phyloP scores from a whole-genome alignment of 1,140 invertebrate genomes.

The Globodera ellingtonae region DNA sequence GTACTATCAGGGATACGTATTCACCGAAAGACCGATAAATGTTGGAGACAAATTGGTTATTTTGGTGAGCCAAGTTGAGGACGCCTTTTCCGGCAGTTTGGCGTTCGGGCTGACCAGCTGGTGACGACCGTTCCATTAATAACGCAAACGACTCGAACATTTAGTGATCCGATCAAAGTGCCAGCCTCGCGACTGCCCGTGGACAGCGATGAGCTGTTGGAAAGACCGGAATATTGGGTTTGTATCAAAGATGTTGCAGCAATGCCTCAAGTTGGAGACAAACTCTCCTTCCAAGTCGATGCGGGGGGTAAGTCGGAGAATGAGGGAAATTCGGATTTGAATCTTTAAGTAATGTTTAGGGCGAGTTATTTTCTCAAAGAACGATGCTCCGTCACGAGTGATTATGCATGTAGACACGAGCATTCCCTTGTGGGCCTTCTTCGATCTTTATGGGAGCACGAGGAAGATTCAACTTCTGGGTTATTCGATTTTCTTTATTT shows the following conservation, averaged over 20 bases:
- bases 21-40: constrained; percentile 47
- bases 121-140: constrained; percentile 71
- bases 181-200: constrained; percentile 78
- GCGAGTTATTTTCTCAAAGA: constrained; percentile 38
- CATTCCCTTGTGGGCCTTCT: constrained; percentile 85
- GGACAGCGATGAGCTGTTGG: constrained; percentile 85
- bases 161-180: constrained; percentile 22
- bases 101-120: constrained; percentile 90
- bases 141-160: not conserved
- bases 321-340: not conserved
- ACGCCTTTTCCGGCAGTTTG: constrained; percentile 81
- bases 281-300: constrained; percentile 33
- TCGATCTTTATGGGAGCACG: constrained; percentile 92
- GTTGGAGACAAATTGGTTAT: constrained; percentile 44
- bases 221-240: constrained; percentile 81
- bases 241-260: constrained; percentile 87
- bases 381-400: constrained; percentile 39
- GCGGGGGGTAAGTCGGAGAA: not conserved
- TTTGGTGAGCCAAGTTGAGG: constrained; percentile 67
- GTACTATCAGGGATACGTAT: constrained; percentile 53
- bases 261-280: constrained; percentile 72
- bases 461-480: constrained; percentile 72
- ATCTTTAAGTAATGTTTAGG: constrained; percentile 24
- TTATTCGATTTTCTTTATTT: constrained; percentile 1
- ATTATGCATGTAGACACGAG: constrained; percentile 93